Percentiles rank a stretch among this genome's conserved stretches.
These are phyloP conservation scores for Lasioglossum baleicum DNA, from an alignment of 1,140 invertebrate genomes.

Conservation along the genomic window DNA sequence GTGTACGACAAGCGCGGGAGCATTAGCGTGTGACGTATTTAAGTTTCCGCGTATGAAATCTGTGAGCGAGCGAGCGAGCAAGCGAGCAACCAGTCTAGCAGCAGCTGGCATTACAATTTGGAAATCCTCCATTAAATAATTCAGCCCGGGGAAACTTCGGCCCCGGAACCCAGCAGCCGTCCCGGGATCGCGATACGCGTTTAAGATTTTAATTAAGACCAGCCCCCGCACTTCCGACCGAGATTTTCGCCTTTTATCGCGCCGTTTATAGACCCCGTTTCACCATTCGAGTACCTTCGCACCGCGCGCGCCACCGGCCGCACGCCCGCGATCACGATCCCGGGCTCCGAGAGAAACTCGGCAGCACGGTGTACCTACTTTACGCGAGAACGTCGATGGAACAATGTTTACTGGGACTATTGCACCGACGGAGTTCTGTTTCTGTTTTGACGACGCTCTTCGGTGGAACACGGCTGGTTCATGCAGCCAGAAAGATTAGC, in stretches of 20 bases:
- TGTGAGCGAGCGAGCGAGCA: not conserved
- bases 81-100: constrained; percentile 10
- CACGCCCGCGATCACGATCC: too few species aligned
- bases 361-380: not conserved
- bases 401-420: not conserved
- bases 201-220: constrained; percentile 62
- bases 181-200: constrained; percentile 32
- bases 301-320: not conserved
- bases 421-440: not conserved
- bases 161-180: not conserved
- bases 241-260: constrained; percentile 36
- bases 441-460: not conserved
- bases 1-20: constrained; percentile 39
- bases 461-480: not conserved
- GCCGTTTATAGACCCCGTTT: constrained; percentile 20
- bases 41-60: constrained; percentile 58
- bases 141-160: constrained; percentile 46
- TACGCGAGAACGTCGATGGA: not conserved
- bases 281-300: not conserved
- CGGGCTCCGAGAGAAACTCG: not conserved
- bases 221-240: not conserved
- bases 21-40: constrained; percentile 51
- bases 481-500: too few species aligned
- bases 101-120: constrained; percentile 67
- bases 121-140: constrained; percentile 65